Conservation (phyloP, 2,113 vertebrate species). For the Stegastes partitus region DNA sequence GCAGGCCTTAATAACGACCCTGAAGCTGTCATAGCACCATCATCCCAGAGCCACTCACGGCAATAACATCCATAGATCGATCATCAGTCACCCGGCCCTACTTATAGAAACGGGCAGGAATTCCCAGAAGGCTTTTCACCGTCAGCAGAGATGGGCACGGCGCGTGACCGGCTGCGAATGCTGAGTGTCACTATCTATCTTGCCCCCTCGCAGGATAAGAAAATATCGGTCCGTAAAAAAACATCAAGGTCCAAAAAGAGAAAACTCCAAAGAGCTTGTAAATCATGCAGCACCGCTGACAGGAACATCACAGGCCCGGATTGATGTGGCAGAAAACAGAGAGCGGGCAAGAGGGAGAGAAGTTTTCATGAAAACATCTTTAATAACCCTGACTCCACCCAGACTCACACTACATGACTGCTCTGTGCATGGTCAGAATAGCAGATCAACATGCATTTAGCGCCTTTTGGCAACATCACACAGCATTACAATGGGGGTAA, state of each 20-base stretch:
- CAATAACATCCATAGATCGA: slow-evolving; percentile 57
- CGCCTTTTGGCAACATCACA: background rate
- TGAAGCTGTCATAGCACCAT: slow-evolving; percentile 43
- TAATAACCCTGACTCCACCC: background rate
- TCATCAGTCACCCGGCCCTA: slow-evolving; percentile 53
- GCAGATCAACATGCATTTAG: no score
- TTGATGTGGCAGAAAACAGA: background rate
- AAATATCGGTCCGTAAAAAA: slow-evolving; percentile 56
- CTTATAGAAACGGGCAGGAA: slow-evolving; percentile 45
- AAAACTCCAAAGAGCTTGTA: slow-evolving; percentile 36
- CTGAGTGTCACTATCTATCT: slow-evolving; percentile 57
- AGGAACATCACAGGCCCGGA: slow-evolving; percentile 10
- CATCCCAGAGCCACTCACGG: slow-evolving; percentile 40
- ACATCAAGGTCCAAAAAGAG: slow-evolving; percentile 36
- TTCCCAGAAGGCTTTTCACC: slow-evolving; percentile 59
- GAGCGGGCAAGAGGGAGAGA: background rate
- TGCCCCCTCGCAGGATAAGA: slow-evolving; percentile 22
- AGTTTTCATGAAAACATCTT: background rate
- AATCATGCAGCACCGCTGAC: slow-evolving; percentile 33
- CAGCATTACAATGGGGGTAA: no score
- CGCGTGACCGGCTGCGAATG: slow-evolving; percentile 27
- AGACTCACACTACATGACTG: no score
- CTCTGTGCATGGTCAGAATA: background rate
- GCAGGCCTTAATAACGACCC: slow-evolving; percentile 44
- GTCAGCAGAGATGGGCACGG: slow-evolving; percentile 16